Percentiles rank a stretch among this genome's conserved stretches.
phyloP scores from a whole-genome alignment of 2,113 vertebrate species.

The Onychostruthus taczanowskii region DNA sequence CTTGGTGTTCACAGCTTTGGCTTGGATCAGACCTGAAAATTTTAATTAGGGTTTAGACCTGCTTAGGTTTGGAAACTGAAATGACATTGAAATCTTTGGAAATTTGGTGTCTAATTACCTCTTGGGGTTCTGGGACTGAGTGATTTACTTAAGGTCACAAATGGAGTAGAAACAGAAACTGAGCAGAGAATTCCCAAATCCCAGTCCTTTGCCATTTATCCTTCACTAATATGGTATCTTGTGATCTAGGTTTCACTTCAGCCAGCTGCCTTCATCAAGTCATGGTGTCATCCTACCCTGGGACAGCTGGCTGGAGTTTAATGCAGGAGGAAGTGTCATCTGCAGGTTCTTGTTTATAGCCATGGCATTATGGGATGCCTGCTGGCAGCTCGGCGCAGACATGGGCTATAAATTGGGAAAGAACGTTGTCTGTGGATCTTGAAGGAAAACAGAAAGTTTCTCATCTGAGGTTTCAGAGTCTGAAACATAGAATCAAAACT shows the following conservation, averaged over 20 bases:
- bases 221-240: background rate
- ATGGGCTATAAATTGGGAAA: background rate
- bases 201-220: constrained; percentile 1
- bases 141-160: background rate
- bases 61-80: background rate
- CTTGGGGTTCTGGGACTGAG: background rate
- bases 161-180: constrained; percentile 11
- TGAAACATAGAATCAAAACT: background rate
- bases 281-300: background rate
- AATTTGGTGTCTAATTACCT: background rate
- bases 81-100: background rate
- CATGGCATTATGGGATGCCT: background rate
- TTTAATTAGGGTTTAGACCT: background rate
- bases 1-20: background rate
- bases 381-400: background rate
- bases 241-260: constrained; percentile 16
- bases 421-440: background rate
- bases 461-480: background rate
- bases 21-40: background rate
- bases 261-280: constrained; percentile 22
- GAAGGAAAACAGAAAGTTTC: background rate
- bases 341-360: background rate
- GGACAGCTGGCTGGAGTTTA: constrained; percentile 11
- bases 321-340: background rate
- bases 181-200: constrained; percentile 16